phyloP scores from a whole-genome alignment of 2,888 invertebrate species.

The Cheilosia impressa region DNA sequence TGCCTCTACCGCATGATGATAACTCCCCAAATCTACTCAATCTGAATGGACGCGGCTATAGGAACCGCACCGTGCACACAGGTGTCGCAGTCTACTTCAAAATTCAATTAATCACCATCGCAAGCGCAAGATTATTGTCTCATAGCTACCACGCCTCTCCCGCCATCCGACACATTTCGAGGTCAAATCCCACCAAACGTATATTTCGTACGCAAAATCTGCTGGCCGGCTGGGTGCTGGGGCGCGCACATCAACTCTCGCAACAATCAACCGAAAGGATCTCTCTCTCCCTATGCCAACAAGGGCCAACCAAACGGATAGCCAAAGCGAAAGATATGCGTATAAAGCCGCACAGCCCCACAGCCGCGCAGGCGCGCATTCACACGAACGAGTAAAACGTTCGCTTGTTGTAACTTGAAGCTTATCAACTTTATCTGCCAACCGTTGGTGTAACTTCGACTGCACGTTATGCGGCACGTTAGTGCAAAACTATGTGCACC shows the following conservation, averaged over 20 bases:
- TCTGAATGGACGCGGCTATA: background rate
- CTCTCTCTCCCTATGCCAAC: conserved; percentile 49
- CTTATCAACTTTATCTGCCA: conserved; percentile 75
- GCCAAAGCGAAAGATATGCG: conserved; percentile 47
- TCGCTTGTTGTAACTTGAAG: conserved; percentile 65
- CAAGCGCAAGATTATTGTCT: conserved; percentile 68
- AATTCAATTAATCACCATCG: conserved; percentile 73
- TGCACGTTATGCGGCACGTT: conserved; percentile 71
- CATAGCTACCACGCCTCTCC: conserved; percentile 56
- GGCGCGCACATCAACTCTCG: conserved; percentile 7
- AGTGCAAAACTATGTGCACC: conserved; percentile 75
- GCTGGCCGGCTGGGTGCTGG: background rate
- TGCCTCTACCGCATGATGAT: background rate
- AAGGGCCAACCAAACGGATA: conserved; percentile 44
- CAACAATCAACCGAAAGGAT: conserved; percentile 55
- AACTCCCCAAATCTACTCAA: background rate
- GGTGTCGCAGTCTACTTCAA: conserved; percentile 64
- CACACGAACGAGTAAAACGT: conserved; percentile 62
- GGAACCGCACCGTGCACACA: conserved; percentile 25
- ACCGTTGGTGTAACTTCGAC: conserved; percentile 69
- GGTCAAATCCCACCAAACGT: conserved; percentile 55
- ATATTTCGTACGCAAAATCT: conserved; percentile 39
- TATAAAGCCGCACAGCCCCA: conserved; percentile 34
- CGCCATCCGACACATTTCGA: conserved; percentile 4
- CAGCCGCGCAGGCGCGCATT: conserved; percentile 45